These are phyloP conservation scores for Euspilapteryx auroguttella DNA, from an alignment of 2,888 invertebrate species.

Conservation along the genomic window DNA sequence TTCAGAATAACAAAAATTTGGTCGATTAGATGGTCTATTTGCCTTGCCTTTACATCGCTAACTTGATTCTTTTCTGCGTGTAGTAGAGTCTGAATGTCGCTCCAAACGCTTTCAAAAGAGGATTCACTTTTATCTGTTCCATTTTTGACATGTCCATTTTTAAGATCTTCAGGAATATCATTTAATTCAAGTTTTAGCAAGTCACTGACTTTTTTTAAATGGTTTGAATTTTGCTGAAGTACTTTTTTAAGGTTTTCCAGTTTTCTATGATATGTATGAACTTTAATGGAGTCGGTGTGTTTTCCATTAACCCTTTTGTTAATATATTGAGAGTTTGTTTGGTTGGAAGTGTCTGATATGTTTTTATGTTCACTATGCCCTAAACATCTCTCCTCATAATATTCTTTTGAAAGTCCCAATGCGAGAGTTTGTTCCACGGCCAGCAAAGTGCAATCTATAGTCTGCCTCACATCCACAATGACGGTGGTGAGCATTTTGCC, in stretches of 20 bases:
- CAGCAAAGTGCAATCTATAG: slow-evolving; percentile 33
- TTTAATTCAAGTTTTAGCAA: slow-evolving; percentile 23
- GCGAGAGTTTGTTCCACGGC: slow-evolving; percentile 30
- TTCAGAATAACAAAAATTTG: too few relatives aligned
- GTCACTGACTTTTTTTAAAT: too few relatives aligned
- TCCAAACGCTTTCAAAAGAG: slow-evolving; percentile 18
- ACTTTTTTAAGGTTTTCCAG: too few relatives aligned
- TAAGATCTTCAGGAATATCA: slow-evolving; percentile 20
- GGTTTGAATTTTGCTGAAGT: too few relatives aligned
- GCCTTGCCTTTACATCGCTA: slow-evolving; percentile 16
- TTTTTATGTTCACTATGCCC: too few relatives aligned
- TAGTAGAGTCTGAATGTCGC: slow-evolving; percentile 21
- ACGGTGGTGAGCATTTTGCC: slow-evolving; percentile 32
- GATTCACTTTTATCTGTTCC: slow-evolving; percentile 12
- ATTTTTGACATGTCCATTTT: slow-evolving; percentile 12
- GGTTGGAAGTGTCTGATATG: too few relatives aligned
- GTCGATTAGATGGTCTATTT: too few relatives aligned
- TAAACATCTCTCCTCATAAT: too few relatives aligned
- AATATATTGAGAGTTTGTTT: too few relatives aligned
- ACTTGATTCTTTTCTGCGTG: slow-evolving; percentile 17
- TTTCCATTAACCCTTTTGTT: too few relatives aligned
- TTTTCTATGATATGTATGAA: too few relatives aligned
- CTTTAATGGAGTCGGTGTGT: too few relatives aligned
- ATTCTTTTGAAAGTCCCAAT: slow-evolving; percentile 7
- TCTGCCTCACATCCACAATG: slow-evolving; percentile 29